phyloP scores from a whole-genome alignment of 2,888 invertebrate genomes.

The Rambutsinella grinnellia region DNA sequence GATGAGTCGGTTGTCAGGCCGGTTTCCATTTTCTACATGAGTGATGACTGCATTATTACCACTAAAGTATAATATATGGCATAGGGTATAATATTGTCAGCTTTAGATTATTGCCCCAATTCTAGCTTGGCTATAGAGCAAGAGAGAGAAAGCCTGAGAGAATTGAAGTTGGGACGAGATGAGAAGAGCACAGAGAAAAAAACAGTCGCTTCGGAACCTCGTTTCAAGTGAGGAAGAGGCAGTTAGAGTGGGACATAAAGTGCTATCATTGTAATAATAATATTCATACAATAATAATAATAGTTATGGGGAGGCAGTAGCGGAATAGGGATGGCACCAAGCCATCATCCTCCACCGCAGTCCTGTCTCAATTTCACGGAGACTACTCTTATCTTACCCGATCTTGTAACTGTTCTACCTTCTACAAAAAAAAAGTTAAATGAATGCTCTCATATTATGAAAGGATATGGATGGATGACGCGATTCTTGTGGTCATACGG shows the following conservation, averaged over 20 bases:
- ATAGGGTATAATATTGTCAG: slow-evolving; percentile 46
- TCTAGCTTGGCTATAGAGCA: slow-evolving; percentile 8
- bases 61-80: slow-evolving; percentile 44
- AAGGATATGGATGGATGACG: neutral
- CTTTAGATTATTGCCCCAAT: slow-evolving; percentile 50
- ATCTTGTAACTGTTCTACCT: neutral
- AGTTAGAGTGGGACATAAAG: neutral
- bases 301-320: neutral
- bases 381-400: slow-evolving; percentile 19
- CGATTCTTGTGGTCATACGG: neutral
- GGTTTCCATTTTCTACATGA: slow-evolving; percentile 46
- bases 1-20: slow-evolving; percentile 23
- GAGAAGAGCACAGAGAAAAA: neutral
- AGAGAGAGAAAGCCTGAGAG: neutral
- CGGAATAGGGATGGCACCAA: slow-evolving; percentile 10
- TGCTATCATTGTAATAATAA: neutral
- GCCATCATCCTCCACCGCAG: slow-evolving; percentile 4
- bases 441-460: neutral
- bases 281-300: slow-evolving; percentile 13
- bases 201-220: neutral
- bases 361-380: slow-evolving; percentile 40
- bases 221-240: slow-evolving; percentile 2
- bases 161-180: too few relatives aligned
- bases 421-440: neutral
- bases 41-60: slow-evolving; percentile 50